Evolutionary conservation across 2,888 invertebrate genomes (phyloP).

Genomic region (Lasioglossum zephyrum): DNA sequence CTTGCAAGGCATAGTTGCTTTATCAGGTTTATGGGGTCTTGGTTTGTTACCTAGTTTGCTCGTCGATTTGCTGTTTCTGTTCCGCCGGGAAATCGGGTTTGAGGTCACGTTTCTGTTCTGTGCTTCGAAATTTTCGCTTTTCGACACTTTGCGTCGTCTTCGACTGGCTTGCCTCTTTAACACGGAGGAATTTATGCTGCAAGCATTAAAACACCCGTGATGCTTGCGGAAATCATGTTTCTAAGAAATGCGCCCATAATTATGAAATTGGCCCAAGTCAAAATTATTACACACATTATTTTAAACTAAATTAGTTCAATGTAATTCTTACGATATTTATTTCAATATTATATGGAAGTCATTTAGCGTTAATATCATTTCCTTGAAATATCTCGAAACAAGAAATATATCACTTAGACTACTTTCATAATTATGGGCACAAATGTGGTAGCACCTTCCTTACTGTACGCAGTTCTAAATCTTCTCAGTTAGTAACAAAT

Average conservation of each 20-base stretch:
- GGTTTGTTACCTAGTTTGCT: neutral
- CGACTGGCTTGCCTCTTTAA: constrained; percentile 20
- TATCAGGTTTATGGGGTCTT: neutral
- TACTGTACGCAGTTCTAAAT: neutral
- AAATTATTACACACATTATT: too few relatives aligned
- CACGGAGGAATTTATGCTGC: constrained; percentile 32
- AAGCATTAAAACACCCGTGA: neutral
- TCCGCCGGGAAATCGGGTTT: constrained; percentile 21
- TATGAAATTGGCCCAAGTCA: too few relatives aligned
- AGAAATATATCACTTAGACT: too few relatives aligned
- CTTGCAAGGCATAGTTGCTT: constrained; percentile 31
- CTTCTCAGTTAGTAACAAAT: neutral
- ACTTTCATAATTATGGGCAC: too few relatives aligned
- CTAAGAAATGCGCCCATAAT: too few relatives aligned
- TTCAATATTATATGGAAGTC: too few relatives aligned
- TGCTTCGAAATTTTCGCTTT: constrained; percentile 54
- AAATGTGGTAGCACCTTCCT: neutral
- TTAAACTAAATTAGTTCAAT: too few relatives aligned
- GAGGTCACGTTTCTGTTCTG: constrained; percentile 26
- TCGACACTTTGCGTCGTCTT: constrained; percentile 41
- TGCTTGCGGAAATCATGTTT: neutral
- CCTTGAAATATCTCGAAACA: too few relatives aligned
- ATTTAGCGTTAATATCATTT: too few relatives aligned
- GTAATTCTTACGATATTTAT: too few relatives aligned
- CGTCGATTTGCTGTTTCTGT: constrained; percentile 6